A percentile compares a stretch with the other conserved stretches of the same genome.
phyloP scores from a whole-genome alignment of 2,888 invertebrate species.

The Hemicrepidius hirtus region DNA sequence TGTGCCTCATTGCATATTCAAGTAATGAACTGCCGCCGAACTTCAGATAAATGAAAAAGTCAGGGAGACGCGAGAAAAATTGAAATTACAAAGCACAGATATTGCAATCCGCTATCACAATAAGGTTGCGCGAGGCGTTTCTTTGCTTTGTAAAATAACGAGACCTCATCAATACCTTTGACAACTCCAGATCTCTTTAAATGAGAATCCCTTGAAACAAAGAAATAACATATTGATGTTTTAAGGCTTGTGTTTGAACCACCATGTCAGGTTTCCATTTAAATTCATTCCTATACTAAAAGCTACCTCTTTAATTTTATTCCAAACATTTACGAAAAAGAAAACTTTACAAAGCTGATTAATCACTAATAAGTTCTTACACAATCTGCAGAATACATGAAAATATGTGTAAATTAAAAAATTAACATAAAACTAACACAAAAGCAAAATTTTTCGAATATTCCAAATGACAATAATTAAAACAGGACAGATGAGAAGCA shows the following conservation, averaged over 20 bases:
- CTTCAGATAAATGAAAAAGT: conserved; percentile 39
- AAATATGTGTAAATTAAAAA: too few species aligned
- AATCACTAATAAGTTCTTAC: too few species aligned
- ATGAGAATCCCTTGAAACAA: conserved; percentile 13
- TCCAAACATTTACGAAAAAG: too few species aligned
- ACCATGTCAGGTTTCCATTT: background rate
- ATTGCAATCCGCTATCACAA: conserved; percentile 39
- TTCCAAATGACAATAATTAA: too few species aligned
- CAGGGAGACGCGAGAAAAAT: conserved; percentile 41
- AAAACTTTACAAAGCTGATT: too few species aligned
- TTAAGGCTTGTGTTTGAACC: background rate
- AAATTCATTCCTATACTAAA: too few species aligned
- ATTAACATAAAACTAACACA: too few species aligned
- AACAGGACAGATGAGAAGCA: too few species aligned
- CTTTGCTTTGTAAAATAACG: conserved; percentile 21
- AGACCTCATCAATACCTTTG: conserved; percentile 24
- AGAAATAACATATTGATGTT: conserved; percentile 12
- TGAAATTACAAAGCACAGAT: conserved; percentile 37
- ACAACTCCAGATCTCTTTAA: background rate
- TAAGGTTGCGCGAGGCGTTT: conserved; percentile 10
- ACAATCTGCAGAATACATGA: too few species aligned
- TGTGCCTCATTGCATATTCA: conserved; percentile 41
- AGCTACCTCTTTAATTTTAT: too few species aligned
- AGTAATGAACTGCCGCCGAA: conserved; percentile 39
- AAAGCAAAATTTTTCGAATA: too few species aligned